Conservation (phyloP, 1,140 invertebrate genomes). For the Macrobrachium nipponense region DNA sequence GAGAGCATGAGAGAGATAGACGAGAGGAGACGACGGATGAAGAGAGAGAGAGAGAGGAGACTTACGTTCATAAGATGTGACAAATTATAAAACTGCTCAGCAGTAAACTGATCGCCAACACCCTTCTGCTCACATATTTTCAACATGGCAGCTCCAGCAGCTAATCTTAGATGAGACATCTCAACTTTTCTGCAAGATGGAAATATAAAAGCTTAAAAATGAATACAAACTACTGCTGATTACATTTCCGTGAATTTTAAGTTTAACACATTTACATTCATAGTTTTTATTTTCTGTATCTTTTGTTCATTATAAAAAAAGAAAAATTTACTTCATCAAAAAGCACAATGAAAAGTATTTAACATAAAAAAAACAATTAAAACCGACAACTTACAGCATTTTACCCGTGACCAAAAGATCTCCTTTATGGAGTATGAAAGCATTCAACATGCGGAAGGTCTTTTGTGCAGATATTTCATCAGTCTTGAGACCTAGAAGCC, state of each 20-base stretch:
- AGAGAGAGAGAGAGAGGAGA: slow-evolving; percentile 53
- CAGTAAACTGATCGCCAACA: slow-evolving; percentile 92
- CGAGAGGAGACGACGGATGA: too few species aligned
- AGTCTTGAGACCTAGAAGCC: slow-evolving; percentile 91
- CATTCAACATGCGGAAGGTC: slow-evolving; percentile 91
- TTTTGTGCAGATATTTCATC: slow-evolving; percentile 91
- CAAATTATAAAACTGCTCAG: slow-evolving; percentile 94
- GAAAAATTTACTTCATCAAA: not conserved
- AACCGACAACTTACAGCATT: slow-evolving; percentile 70
- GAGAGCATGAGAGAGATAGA: too few species aligned
- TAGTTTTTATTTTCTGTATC: too few species aligned
- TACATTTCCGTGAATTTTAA: not conserved
- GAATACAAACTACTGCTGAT: not conserved
- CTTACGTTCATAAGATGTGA: slow-evolving; percentile 89
- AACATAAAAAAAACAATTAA: not conserved
- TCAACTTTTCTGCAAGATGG: slow-evolving; percentile 81
- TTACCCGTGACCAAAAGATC: slow-evolving; percentile 78
- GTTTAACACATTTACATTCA: not conserved
- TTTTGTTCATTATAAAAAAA: not conserved
- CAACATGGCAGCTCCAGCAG: slow-evolving; percentile 93
- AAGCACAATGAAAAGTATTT: not conserved
- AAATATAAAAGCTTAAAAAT: slow-evolving; percentile 8
- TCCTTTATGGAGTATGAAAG: slow-evolving; percentile 89
- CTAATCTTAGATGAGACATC: slow-evolving; percentile 90
- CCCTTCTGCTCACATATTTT: slow-evolving; percentile 97